These are phyloP conservation scores for Pocillopora verrucosa DNA, from an alignment of 64 coral and sea anemone genomes.

Conservation along the genomic window DNA sequence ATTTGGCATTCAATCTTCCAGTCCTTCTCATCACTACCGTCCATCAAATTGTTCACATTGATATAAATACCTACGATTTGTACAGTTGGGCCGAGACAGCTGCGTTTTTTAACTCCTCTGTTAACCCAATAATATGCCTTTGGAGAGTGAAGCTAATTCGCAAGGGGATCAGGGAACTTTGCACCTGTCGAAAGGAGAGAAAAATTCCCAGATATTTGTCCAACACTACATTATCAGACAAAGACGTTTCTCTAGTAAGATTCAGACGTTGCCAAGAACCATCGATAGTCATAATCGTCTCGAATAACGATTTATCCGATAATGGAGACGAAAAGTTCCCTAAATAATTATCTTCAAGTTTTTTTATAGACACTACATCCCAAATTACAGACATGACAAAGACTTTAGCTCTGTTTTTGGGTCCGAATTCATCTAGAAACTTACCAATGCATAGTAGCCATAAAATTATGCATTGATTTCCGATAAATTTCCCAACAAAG, in stretches of 20 bases:
- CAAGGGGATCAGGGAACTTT: conserved; percentile 9
- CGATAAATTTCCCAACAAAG: no score
- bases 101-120: conserved; percentile 76
- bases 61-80: conserved; percentile 59
- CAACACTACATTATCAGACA: neutral
- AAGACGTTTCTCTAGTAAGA: neutral
- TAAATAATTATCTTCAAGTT: neutral
- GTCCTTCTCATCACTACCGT: conserved; percentile 57
- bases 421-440: no score
- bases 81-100: conserved; percentile 83
- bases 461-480: no score
- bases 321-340: neutral
- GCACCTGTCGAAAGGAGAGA: neutral
- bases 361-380: no score
- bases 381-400: no score
- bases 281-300: neutral
- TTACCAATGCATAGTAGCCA: no score
- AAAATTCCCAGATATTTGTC: neutral
- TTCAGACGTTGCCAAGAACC: neutral
- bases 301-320: neutral
- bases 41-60: conserved; percentile 50
- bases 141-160: conserved; percentile 59
- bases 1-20: conserved; percentile 66
- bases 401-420: no score
- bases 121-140: conserved; percentile 68